Percentiles rank a stretch among this genome's conserved stretches.
Conservation (phyloP, 2,888 invertebrate species). For the Drosophila paranaensis region DNA sequence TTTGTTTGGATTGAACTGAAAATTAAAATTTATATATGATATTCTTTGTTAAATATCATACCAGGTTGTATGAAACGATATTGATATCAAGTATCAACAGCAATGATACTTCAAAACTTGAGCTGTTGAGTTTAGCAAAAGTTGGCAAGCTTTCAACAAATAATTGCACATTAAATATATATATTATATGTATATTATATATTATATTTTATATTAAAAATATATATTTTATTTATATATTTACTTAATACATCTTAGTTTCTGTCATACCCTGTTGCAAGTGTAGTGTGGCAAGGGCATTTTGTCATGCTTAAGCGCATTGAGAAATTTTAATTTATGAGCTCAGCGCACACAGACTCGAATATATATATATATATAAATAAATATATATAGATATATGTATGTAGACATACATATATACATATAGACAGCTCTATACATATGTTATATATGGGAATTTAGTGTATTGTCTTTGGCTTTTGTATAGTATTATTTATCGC, state of each 20-base stretch:
- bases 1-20: too few species aligned
- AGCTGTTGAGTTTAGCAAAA: too few species aligned
- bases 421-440: conserved; percentile 1
- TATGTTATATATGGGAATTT: conserved; percentile 25
- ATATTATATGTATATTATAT: neutral
- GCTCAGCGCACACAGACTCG: conserved; percentile 19
- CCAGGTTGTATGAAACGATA: too few species aligned
- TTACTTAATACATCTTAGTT: neutral
- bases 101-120: too few species aligned
- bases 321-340: conserved; percentile 68
- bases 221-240: neutral
- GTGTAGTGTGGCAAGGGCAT: conserved; percentile 44
- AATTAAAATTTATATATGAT: too few species aligned
- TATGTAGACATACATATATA: neutral
- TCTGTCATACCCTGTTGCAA: neutral
- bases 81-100: too few species aligned
- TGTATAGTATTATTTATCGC: conserved; percentile 64
- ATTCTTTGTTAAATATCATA: too few species aligned
- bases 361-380: conserved; percentile 2
- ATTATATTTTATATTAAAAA: neutral
- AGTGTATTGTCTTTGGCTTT: conserved; percentile 51
- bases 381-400: conserved; percentile 2
- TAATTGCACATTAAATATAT: too few species aligned
- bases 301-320: conserved; percentile 69
- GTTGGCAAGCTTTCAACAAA: neutral